These are phyloP conservation scores for Orthosia incerta DNA, from an alignment of 2,888 invertebrate genomes.

Conservation along the genomic window DNA sequence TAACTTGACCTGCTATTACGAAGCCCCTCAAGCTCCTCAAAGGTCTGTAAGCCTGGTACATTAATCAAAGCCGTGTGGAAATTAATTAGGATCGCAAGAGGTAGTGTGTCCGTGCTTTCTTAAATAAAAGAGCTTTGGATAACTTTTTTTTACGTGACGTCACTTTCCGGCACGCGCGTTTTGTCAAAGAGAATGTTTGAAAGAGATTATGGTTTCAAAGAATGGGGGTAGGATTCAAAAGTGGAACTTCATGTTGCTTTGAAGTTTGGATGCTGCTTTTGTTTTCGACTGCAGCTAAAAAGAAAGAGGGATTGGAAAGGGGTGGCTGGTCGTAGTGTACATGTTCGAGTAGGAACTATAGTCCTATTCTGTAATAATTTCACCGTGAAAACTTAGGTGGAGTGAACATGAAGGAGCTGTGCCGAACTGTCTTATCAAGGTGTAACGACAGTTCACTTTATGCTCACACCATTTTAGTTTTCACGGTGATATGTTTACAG, in stretches of 20 bases:
- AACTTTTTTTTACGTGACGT: conserved; percentile 49
- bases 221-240: neutral
- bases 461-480: too few relatives aligned
- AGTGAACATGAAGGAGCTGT: too few relatives aligned
- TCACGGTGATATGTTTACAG: too few relatives aligned
- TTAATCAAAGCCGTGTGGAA: conserved; percentile 43
- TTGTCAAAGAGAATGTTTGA: conserved; percentile 23
- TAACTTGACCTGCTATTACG: conserved; percentile 21
- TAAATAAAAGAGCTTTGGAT: conserved; percentile 49
- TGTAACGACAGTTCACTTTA: too few relatives aligned
- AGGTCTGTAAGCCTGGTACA: conserved; percentile 31
- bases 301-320: neutral
- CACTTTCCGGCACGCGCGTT: conserved; percentile 14
- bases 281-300: neutral
- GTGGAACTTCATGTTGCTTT: neutral
- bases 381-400: too few relatives aligned
- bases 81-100: conserved; percentile 52
- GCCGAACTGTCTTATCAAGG: too few relatives aligned
- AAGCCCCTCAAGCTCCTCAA: neutral
- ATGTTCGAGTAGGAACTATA: too few relatives aligned
- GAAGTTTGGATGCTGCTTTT: neutral
- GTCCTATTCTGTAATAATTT: too few relatives aligned
- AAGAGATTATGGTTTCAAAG: conserved; percentile 29
- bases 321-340: too few relatives aligned
- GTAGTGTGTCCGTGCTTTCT: conserved; percentile 45